phyloP scores from a whole-genome alignment of 1,140 invertebrate species.

The Phocides pigmalion region DNA sequence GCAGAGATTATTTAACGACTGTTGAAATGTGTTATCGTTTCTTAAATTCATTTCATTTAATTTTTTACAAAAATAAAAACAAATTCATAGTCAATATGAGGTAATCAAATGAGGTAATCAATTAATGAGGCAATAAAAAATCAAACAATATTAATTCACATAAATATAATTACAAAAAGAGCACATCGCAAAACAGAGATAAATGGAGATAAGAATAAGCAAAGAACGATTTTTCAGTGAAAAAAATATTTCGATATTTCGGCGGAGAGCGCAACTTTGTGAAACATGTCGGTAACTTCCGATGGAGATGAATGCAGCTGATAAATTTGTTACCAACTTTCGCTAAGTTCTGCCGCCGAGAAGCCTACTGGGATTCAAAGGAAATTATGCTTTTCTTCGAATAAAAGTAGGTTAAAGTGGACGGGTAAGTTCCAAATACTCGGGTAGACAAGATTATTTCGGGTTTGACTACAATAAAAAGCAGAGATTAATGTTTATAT shows the following conservation, averaged over 20 bases:
- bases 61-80: too few relatives aligned
- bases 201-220: neutral
- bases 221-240: neutral
- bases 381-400: slow-evolving; percentile 39
- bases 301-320: slow-evolving; percentile 40
- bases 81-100: too few relatives aligned
- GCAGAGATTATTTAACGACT: too few relatives aligned
- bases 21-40: too few relatives aligned
- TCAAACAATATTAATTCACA: too few relatives aligned
- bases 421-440: neutral
- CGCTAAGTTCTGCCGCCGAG: slow-evolving; percentile 23
- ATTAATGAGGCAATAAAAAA: too few relatives aligned
- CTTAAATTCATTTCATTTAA: too few relatives aligned
- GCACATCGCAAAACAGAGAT: too few relatives aligned
- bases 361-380: slow-evolving; percentile 42
- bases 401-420: slow-evolving; percentile 27
- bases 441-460: neutral
- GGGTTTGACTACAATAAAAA: neutral
- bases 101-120: too few relatives aligned
- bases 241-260: slow-evolving; percentile 1
- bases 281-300: slow-evolving; percentile 29
- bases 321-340: slow-evolving; percentile 41
- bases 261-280: slow-evolving; percentile 17
- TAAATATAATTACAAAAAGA: too few relatives aligned
- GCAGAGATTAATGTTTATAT: too few relatives aligned